Evolutionary conservation across 2,797 vertebrate genomes (phyloP).

Genomic region (Botia kubotai): DNA sequence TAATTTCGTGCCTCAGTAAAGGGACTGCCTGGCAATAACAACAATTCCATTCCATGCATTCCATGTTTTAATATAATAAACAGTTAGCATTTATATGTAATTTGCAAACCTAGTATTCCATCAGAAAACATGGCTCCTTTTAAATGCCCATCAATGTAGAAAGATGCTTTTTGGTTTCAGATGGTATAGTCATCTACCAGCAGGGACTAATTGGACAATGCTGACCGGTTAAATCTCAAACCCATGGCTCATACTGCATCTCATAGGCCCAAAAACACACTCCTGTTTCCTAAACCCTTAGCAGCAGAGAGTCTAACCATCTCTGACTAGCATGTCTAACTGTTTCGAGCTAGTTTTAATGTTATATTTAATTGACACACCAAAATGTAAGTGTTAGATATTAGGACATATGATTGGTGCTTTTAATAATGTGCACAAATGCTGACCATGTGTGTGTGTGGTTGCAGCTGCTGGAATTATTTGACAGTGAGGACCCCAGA

Average conservation of each 20-base stretch:
- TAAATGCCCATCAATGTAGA: too few species aligned
- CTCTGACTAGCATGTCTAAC: neutral
- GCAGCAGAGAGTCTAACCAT: neutral
- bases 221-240: neutral
- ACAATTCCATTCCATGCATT: too few species aligned
- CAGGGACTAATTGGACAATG: neutral
- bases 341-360: slow-evolving; percentile 7
- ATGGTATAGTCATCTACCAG: neutral
- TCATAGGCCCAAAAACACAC: neutral
- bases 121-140: too few species aligned
- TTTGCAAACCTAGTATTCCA: too few species aligned
- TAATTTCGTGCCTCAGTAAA: too few species aligned
- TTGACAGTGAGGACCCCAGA: slow-evolving; percentile 92
- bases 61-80: too few species aligned
- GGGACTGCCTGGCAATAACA: too few species aligned
- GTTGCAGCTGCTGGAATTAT: slow-evolving; percentile 86
- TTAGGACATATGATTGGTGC: slow-evolving; percentile 4
- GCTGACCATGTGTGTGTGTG: slow-evolving; percentile 32
- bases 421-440: slow-evolving; percentile 29
- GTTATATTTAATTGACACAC: neutral
- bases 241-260: neutral
- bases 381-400: slow-evolving; percentile 5
- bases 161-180: too few species aligned
- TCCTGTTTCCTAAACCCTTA: neutral
- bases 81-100: too few species aligned